phyloP scores from a whole-genome alignment of 2,113 vertebrate species.

The Myodes glareolus region DNA sequence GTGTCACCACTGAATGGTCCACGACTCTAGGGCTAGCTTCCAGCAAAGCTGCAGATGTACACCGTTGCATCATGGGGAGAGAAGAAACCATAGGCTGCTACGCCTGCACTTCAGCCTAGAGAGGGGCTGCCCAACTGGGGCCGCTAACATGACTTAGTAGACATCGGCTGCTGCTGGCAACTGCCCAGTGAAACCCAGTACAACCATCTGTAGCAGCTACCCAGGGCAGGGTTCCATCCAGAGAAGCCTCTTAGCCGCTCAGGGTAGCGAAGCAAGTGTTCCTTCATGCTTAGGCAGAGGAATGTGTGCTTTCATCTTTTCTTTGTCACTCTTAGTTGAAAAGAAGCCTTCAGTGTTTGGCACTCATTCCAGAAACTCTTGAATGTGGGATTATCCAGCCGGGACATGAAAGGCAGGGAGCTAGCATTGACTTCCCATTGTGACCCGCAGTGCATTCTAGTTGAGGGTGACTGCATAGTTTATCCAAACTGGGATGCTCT shows the following conservation, averaged over 20 bases:
- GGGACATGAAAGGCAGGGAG: background rate
- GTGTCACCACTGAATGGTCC: background rate
- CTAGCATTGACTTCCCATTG: background rate
- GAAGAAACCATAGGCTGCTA: background rate
- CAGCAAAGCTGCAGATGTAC: background rate
- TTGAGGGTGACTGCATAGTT: background rate
- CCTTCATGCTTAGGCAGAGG: background rate
- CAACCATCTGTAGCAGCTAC: background rate
- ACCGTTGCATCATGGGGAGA: accelerated
- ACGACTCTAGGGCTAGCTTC: background rate
- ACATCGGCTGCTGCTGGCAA: background rate
- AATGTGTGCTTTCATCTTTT: background rate
- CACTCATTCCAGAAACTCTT: background rate
- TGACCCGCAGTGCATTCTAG: background rate
- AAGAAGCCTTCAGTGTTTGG: background rate
- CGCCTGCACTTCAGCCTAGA: accelerated
- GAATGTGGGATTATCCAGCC: background rate
- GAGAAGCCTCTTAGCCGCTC: background rate
- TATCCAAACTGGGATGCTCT: constrained; percentile 19
- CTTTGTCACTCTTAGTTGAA: background rate
- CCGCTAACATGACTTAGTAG: background rate
- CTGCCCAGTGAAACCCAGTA: no score
- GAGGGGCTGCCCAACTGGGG: background rate
- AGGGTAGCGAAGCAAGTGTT: background rate
- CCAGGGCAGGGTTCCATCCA: accelerated